Evolutionary conservation across 2,888 invertebrate species (phyloP).

Genomic region (Ethmia dodecea): DNA sequence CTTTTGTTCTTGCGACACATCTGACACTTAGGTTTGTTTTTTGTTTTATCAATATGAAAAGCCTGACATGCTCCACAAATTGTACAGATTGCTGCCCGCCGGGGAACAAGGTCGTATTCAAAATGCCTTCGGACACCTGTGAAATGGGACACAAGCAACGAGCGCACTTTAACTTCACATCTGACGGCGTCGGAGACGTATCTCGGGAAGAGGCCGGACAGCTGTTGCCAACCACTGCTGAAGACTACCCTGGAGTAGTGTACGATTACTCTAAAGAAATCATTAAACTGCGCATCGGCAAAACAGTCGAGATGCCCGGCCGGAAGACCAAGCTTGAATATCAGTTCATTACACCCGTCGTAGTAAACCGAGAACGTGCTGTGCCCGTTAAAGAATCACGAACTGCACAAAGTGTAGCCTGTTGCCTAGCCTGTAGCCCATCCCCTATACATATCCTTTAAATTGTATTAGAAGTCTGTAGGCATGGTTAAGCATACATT

Average conservation of each 20-base stretch:
- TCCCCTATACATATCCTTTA: too few relatives aligned
- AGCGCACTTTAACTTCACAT: slow-evolving; percentile 58
- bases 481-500: too few relatives aligned
- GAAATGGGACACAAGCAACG: slow-evolving; percentile 58
- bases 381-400: slow-evolving; percentile 51
- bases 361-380: slow-evolving; percentile 30
- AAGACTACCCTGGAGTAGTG: slow-evolving; percentile 52
- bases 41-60: slow-evolving; percentile 12
- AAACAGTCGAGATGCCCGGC: slow-evolving; percentile 56
- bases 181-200: slow-evolving; percentile 60
- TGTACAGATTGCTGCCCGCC: slow-evolving; percentile 72
- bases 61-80: slow-evolving; percentile 36
- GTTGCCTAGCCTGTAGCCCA: slow-evolving; percentile 36
- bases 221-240: slow-evolving; percentile 37
- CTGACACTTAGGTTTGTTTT: not conserved
- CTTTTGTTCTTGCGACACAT: too few relatives aligned
- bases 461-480: too few relatives aligned
- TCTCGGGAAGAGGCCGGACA: slow-evolving; percentile 58
- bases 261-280: slow-evolving; percentile 57
- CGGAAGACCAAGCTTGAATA: slow-evolving; percentile 62
- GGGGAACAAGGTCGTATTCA: slow-evolving; percentile 69
- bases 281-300: slow-evolving; percentile 59
- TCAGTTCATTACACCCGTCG: slow-evolving; percentile 58
- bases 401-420: slow-evolving; percentile 50
- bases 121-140: slow-evolving; percentile 61